Base-by-base conservation (phyloP, 2,888 invertebrate species). In the Mimachlamys varia region DNA sequence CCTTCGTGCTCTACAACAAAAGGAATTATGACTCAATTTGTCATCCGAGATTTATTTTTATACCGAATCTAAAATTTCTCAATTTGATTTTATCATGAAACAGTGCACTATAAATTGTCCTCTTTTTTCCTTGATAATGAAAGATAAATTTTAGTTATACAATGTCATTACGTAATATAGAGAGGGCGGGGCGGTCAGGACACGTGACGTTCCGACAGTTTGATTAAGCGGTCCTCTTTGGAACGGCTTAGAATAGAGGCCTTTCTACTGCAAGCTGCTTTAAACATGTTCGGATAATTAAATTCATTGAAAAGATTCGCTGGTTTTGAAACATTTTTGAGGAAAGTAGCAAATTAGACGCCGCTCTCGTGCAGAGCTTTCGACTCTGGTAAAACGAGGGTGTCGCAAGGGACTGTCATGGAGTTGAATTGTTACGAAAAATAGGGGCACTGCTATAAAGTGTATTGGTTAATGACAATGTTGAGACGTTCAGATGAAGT, bases 201-300 rank as follows among this genome's bases (percentile, higher is more conserved):
- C 33, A 76, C 76, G 76, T 76, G 76, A 76, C 76, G 27, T 76
- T 76, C 27, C 76, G 76, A 76, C 76, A 76, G 27, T 27, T 76
- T 76, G 76, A 76, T 76, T 76, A 33, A 76, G 76, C 76, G 22
- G n/a, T 17, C 58, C 58, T 22, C 58, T 3, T 19, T n/a, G 33
- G 33, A 15, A 76, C 10, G 33, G 22, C 76, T 33, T 76, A 76
- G 76, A 76, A 76, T 33, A 76, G 76, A 17, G 76, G 22, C 76
- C 76, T 13, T 27, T 76, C 76, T 33, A n/a, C n/a, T n/a, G n/a
- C n/a, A n/a, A 33, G 76, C 76, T 19, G 76, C 27, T 76, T 76
- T 76, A 33, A 76, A 76, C 76, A 76, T 27, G 76, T 27, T 76
- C 76, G 10, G 76, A 15, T 76, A 76, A 76, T 76, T 33, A 76